These are phyloP conservation scores for Chlamydotis undulata DNA, from an alignment of 2,113 vertebrate genomes.

Conservation along the genomic window DNA sequence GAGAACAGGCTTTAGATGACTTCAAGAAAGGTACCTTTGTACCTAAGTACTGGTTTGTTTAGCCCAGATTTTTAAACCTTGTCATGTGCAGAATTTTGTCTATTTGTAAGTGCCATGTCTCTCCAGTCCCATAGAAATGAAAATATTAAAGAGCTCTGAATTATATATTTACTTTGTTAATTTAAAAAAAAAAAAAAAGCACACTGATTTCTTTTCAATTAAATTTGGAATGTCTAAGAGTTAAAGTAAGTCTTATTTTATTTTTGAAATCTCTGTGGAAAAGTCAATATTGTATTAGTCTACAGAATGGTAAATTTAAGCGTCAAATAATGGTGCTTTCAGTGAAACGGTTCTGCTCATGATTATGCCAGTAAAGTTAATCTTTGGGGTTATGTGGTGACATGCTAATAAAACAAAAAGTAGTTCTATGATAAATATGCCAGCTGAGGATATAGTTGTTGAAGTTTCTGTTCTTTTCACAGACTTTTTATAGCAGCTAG, in stretches of 20 bases:
- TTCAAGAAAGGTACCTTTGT: conserved; percentile 84
- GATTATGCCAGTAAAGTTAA: background rate
- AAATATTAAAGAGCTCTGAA: background rate
- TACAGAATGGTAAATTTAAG: background rate
- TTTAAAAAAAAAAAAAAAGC: background rate
- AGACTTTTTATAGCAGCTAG: background rate
- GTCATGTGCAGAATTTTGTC: background rate
- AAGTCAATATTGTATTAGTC: background rate
- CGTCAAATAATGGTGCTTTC: background rate
- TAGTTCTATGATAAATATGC: background rate
- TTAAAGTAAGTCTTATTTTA: background rate
- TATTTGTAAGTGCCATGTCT: background rate
- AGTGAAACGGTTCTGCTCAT: background rate
- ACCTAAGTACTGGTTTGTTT: background rate
- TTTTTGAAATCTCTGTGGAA: background rate
- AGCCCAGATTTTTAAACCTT: background rate
- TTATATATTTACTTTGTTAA: background rate
- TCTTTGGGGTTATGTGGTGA: background rate
- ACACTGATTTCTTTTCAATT: background rate
- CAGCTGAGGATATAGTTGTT: background rate
- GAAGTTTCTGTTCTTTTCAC: background rate
- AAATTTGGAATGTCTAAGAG: background rate
- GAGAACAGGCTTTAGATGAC: conserved; percentile 91
- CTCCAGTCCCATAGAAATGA: background rate
- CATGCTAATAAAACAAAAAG: background rate